Conservation (phyloP, 2,797 vertebrate species). For the Anguilla obscura region DNA sequence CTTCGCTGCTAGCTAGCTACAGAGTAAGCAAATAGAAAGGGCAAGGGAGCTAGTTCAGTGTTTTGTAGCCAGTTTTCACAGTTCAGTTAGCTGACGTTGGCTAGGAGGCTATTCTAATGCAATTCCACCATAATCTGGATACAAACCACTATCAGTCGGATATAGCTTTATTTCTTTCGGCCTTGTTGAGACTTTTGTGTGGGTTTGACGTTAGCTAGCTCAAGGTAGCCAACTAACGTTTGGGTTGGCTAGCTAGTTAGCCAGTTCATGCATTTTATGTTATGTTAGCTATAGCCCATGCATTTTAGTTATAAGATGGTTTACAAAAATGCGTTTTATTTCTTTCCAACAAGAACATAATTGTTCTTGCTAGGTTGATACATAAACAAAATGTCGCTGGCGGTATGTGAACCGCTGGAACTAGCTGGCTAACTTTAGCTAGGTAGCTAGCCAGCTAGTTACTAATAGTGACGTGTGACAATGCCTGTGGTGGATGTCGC, state of each 20-base stretch:
- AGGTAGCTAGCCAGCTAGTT: neutral
- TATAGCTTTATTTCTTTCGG: neutral
- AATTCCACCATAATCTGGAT: neutral
- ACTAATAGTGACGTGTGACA: neutral
- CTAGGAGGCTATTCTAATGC: neutral
- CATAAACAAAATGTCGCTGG: slow-evolving; percentile 2
- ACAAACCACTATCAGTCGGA: neutral
- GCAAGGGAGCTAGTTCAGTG: neutral
- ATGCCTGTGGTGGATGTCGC: neutral
- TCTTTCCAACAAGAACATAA: neutral
- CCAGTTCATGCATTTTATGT: neutral
- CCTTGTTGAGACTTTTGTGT: slow-evolving; percentile 1
- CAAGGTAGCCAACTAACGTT: neutral
- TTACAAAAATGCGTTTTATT: neutral
- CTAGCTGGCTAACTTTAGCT: neutral
- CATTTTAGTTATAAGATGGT: neutral
- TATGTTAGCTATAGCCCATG: neutral
- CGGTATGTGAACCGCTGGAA: neutral
- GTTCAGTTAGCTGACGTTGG: neutral
- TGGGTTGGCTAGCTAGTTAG: neutral
- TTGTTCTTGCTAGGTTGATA: neutral
- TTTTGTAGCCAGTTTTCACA: neutral
- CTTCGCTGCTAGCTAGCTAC: neutral
- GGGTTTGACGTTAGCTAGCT: neutral
- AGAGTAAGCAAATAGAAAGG: neutral